Base-by-base conservation (phyloP, 2,888 invertebrate species). In the Drosophila planitibia region DNA sequence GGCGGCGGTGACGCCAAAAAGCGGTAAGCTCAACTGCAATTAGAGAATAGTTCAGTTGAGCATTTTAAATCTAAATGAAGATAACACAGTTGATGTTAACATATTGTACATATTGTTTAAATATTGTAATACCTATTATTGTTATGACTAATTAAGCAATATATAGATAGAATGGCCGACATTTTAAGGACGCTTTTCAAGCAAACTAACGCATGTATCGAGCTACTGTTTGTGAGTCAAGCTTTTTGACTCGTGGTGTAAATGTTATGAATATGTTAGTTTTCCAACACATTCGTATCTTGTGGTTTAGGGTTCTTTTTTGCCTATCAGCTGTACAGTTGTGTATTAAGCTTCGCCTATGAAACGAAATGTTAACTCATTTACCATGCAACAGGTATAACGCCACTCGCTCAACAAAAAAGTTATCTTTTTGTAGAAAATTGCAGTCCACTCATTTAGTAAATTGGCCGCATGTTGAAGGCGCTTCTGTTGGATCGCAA, bases 381-480 rank as follows among this genome's bases (percentile, higher is more conserved):
- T 74, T 80, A 93, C 93, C 92, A 93, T 92, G 28, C 85, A 66
- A 9, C 74, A 33, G 0, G 91, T 75, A 64, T 91, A 92, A 0
- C 81, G 47, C 90, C 90, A 91, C 69, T 93, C 90, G 49, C 87
- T 90, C 54, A 70, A 70, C 10, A 93, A 39, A 77, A 91, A 94
- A 25, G 92, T 88, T 0, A 69, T 62, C 66, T 94, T 94, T 68
- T 94, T 94, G 68, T 93, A 94, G 22, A 91, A 91, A 22, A 93
- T 83, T 1, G 93, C 94, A 3, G 62, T 25, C 54, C 86, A 87
- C 51, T 93, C 92, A 57, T 91, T 87, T 28, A 64, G 71, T 62
- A 81, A 79, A 58, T 65, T 58, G 4, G 87, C 73, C 1, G 28
- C 51, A n/a, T 81, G 60, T 35, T 70, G 53, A 25, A 87, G 59